Evolutionary conservation across 2,113 vertebrate genomes (phyloP), one percentile per base, ranked within the genome.

Genomic region (Rhinolophus ferrumequinum): DNA sequence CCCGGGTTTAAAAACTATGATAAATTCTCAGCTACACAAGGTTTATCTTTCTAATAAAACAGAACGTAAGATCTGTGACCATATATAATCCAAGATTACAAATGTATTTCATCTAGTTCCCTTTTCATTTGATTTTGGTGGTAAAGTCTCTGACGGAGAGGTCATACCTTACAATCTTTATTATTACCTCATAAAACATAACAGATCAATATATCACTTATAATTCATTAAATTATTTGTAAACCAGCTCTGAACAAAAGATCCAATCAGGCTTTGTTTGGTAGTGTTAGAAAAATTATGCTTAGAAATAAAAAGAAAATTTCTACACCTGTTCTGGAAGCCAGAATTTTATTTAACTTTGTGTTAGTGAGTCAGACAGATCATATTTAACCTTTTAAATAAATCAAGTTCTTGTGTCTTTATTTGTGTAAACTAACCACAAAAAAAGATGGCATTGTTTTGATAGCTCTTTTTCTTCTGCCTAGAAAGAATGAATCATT

Each of bases 261-360:
- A 75, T 18, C 4, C 1, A 81, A n/a, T 72, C 80, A 90, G 4
- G 14, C 38, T 88, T n/a, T 76, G 5, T 79, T 80, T 80, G 1
- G 28, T 54, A 44, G 18, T 33, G 0, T 85, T 86, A 21, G 21
- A 18, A 18, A 85, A 85, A 95, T 50, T 80, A 33, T 72, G 2
- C 1, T 2, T 6, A 82, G 5, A 73, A 88, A 77, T 80, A 79
- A 60, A 93, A 69, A 12, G 9, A 24, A 62, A 56, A 52, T 52
- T 41, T 62, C 10, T 35, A 30, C 41, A 14, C 6, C 10, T 92
- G 0, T 8, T 92, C 6, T 80, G 21, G 26, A 67, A 50, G 5
- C 0, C 7, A 93, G n/a, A 90, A 35, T 54, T 93, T 77, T 24
- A 95, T 35, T 85, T 85, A 88, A 81, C 24, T 69, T 93, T 91